phyloP scores from a whole-genome alignment of 2,797 vertebrate species.

The Brachyrhaphis roseni region DNA sequence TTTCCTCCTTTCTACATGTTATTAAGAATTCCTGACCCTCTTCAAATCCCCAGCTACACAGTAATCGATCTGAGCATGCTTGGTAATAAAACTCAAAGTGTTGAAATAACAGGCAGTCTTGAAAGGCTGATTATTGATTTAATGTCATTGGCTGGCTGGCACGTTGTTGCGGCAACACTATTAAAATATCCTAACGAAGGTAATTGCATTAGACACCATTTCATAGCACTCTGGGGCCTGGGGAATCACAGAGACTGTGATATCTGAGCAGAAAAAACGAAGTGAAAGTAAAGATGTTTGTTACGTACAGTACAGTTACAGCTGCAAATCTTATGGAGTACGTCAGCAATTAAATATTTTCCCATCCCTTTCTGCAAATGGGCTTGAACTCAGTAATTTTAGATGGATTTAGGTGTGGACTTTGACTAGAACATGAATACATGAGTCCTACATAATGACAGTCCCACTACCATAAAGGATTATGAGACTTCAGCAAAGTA shows the following conservation, averaged over 20 bases:
- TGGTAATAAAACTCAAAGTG: slow-evolving; percentile 67
- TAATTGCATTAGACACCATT: slow-evolving; percentile 79
- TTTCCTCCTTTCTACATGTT: slow-evolving; percentile 49
- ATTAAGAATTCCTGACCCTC: slow-evolving; percentile 40
- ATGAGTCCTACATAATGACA: neutral
- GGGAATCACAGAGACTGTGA: neutral
- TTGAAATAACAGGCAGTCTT: slow-evolving; percentile 71
- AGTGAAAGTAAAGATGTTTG: neutral
- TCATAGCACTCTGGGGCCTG: slow-evolving; percentile 58
- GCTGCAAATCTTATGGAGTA: neutral
- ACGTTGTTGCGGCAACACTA: slow-evolving; percentile 56
- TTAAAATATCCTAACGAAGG: slow-evolving; percentile 73
- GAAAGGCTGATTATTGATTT: slow-evolving; percentile 78
- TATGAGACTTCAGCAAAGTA: neutral
- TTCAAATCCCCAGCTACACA: slow-evolving; percentile 62
- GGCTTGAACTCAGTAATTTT: neutral
- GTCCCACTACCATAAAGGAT: neutral
- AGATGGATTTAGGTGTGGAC: neutral
- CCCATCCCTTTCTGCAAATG: neutral
- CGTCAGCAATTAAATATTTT: neutral
- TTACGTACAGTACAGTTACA: neutral
- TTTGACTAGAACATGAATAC: neutral
- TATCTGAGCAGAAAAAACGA: neutral
- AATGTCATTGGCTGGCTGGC: slow-evolving; percentile 59
- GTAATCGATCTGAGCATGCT: slow-evolving; percentile 69